Conservation (phyloP, 2,113 vertebrate species). For the Benitochromis conjunctus region DNA sequence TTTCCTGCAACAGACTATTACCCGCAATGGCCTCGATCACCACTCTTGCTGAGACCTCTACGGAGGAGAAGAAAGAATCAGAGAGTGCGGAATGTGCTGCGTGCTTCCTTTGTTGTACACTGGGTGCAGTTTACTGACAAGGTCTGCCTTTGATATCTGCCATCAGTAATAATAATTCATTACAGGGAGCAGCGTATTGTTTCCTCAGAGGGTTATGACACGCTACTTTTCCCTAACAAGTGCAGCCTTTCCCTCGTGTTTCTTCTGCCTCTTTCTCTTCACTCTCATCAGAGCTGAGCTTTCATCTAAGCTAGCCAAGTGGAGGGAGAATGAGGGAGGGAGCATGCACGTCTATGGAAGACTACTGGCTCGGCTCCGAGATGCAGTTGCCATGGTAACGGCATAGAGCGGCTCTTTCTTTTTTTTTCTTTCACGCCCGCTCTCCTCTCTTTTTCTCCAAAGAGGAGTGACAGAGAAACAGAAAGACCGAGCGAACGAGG, state of each 20-base stretch:
- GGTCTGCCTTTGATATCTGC: constrained; percentile 42
- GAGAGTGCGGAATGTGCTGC: not conserved
- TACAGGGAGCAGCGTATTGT: constrained; percentile 15
- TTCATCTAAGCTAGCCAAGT: constrained; percentile 45
- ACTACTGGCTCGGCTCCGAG: constrained; percentile 53
- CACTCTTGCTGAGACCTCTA: not conserved
- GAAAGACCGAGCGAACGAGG: not conserved
- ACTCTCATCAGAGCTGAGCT: constrained; percentile 44
- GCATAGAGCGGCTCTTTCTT: constrained; percentile 29
- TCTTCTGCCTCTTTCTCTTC: constrained; percentile 3
- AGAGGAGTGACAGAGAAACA: constrained; percentile 13
- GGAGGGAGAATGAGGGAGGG: constrained; percentile 16
- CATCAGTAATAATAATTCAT: constrained; percentile 48
- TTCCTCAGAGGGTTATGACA: constrained; percentile 28
- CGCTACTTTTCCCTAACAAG: constrained; percentile 13
- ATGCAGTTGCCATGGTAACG: constrained; percentile 77
- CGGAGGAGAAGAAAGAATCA: constrained; percentile 1
- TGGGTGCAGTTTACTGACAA: not conserved
- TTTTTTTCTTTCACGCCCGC: constrained; percentile 24
- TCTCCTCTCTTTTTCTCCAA: constrained; percentile 25
- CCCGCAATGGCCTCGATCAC: constrained; percentile 16
- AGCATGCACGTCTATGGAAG: constrained; percentile 33
- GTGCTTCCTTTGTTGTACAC: constrained; percentile 15
- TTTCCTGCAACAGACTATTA: constrained; percentile 51
- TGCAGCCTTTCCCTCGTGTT: not conserved